Evolutionary conservation across 2,797 vertebrate species (phyloP), one percentile per base, ranked within the genome.

Genomic region (Platyrinchus mystaceus): DNA sequence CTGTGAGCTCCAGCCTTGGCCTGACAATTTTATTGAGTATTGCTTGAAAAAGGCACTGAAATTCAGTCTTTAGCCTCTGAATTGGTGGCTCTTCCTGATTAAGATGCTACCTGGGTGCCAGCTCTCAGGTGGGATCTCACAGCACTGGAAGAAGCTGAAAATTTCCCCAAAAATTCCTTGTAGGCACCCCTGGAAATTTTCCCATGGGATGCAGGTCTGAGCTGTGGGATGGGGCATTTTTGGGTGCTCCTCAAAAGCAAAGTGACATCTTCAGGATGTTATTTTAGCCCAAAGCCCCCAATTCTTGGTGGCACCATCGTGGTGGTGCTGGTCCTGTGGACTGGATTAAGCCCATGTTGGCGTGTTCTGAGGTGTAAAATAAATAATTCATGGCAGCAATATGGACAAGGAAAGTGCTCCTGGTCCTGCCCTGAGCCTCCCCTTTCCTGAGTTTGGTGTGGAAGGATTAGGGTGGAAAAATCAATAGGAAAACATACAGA

Each of bases 321-420:
- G 30, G 19, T 41, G 49, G 4, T 41, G 34, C 52, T 43, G 78
- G 47, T 66, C 37, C 69, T 62, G 71, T 3, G 2, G 47, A 3
- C 27, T 43, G 27, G 14, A 21, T 28, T 12, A 23, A 90, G 12
- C 32, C 78, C 49, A 41, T 7, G 9, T 10, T 60, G 50, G 63
- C 63, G 17, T 41, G 32, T 56, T 44, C 49, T 19, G 26, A 28
- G 39, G 11, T 37, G 9, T 39, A 37, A 85, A 82, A 70, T 21
- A 8, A 9, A 0, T 53, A 1, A 71, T 17, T 28, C 4, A 5
- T 7, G 18, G 26, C 44, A 58, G 30, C 5, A 21, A 0, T 4
- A 2, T 0, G 0, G 15, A 43, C 23, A 4, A 58, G 77, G 55
- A 52, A 27, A 24, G n/a, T 9, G 16, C 56, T 77, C 64, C 56